These are phyloP conservation scores for Aphaenogaster floridana DNA, from an alignment of 1,140 invertebrate species.

Conservation along the genomic window DNA sequence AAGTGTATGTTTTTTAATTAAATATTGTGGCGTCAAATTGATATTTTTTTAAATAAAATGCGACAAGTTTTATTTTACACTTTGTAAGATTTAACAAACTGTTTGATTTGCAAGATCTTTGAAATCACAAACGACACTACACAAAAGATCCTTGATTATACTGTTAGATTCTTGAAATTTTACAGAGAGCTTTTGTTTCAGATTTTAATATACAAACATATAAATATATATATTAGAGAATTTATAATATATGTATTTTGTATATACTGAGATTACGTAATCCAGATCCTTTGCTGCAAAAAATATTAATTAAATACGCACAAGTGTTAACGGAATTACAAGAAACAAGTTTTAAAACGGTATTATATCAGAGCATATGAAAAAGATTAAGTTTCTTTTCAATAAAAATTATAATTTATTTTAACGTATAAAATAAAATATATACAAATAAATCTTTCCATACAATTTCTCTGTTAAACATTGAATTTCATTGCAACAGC, in stretches of 20 bases:
- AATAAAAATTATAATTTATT: conserved; percentile 42
- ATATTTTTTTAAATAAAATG: neutral
- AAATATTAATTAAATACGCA: conserved; percentile 28
- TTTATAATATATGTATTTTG: neutral
- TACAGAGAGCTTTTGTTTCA: neutral
- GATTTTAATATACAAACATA: neutral
- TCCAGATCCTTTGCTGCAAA: conserved; percentile 5
- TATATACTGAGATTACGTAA: neutral
- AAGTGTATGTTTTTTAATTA: neutral
- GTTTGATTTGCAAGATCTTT: neutral
- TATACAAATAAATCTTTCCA: conserved; percentile 13
- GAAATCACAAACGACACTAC: neutral
- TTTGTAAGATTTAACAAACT: neutral
- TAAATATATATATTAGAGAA: neutral
- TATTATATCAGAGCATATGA: neutral
- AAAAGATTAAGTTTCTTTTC: conserved; percentile 3
- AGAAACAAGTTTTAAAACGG: conserved; percentile 5
- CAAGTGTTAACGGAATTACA: neutral
- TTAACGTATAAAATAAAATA: conserved; percentile 31
- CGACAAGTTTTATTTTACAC: neutral
- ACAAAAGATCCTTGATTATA: neutral
- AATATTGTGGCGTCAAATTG: conserved; percentile 4
- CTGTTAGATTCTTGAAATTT: neutral
- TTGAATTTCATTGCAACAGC: conserved; percentile 18
- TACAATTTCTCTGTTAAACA: conserved; percentile 21